phyloP scores from a whole-genome alignment of 2,888 invertebrate genomes.

The Neelides folsomi region DNA sequence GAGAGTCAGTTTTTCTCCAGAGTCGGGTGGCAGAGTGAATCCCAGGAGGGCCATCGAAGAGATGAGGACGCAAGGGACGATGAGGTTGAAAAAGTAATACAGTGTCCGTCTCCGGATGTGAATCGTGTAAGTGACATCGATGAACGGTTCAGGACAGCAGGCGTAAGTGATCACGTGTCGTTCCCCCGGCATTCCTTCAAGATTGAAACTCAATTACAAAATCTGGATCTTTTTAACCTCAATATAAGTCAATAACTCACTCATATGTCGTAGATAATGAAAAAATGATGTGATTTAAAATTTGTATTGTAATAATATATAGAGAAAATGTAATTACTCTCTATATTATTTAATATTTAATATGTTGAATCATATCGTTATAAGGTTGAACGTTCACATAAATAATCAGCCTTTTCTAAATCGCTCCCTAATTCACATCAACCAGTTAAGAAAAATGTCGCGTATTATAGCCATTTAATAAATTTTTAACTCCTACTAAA shows the following conservation, averaged over 20 bases:
- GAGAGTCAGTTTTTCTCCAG: conserved; percentile 87
- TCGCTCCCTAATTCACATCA: too few species aligned
- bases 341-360: too few species aligned
- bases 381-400: too few species aligned
- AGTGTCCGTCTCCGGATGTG: conserved; percentile 89
- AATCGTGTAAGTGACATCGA: conserved; percentile 92
- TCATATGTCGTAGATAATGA: background rate
- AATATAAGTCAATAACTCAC: background rate
- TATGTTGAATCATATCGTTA: too few species aligned
- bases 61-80: conserved; percentile 96
- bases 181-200: conserved; percentile 78
- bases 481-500: too few species aligned
- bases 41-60: conserved; percentile 96
- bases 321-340: too few species aligned
- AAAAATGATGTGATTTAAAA: too few species aligned
- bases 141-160: conserved; percentile 82
- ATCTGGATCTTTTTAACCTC: too few species aligned
- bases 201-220: conserved; percentile 3
- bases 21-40: conserved; percentile 95
- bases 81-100: conserved; percentile 99
- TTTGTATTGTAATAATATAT: too few species aligned
- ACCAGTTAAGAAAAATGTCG: too few species aligned
- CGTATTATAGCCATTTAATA: too few species aligned
- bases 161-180: conserved; percentile 77
- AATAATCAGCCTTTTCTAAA: too few species aligned